Evolutionary conservation across 2,888 invertebrate species (phyloP), one percentile per base, ranked within the genome.

Genomic region (Pyrrhia umbra): DNA sequence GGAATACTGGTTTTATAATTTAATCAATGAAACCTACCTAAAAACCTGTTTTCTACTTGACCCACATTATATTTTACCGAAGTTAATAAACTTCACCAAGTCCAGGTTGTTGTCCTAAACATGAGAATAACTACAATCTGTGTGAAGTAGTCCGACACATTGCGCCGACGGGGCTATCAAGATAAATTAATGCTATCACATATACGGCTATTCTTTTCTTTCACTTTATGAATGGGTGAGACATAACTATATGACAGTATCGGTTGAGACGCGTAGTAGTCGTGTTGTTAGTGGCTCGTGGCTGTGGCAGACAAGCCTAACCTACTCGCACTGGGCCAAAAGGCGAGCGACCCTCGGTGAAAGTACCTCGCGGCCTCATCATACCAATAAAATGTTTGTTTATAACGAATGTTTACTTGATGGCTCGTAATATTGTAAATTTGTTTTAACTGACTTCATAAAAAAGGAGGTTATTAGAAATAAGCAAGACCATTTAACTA

Each of bases 291-390:
- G 80, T 58, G 51, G 37, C 39, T 15, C 72, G 75, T 73, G 76
- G 65, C 77, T 75, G 79, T 79, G 79, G 84, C 75, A 84, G 83
- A 84, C 83, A 80, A 82, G 84, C 76, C 85, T 83, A 84, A 81
- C 84, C 82, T 82, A 87, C 88, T 84, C 85, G 85, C 81, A 81
- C 81, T 84, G 84, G 85, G 82, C 89, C 88, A 59, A 55, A 75
- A 89, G 91, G 88, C 90, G 88, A 89, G 86, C 89, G 92, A 88
- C 88, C 90, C 89, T 85, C 84, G 92, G 94, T 91, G 94, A 94
- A 94, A 94, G 94, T 93, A 91, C 87, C 88, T 83, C 79, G 84
- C 86, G 89, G 86, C 86, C 83, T 86, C 86, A 75, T 74, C 82
- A 76, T 75, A 72, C 75, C 61, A 58, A 75, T 79, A 75, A 82